These are phyloP conservation scores for Anoplius nigerrimus DNA, from an alignment of 2,888 invertebrate species.

Conservation along the genomic window DNA sequence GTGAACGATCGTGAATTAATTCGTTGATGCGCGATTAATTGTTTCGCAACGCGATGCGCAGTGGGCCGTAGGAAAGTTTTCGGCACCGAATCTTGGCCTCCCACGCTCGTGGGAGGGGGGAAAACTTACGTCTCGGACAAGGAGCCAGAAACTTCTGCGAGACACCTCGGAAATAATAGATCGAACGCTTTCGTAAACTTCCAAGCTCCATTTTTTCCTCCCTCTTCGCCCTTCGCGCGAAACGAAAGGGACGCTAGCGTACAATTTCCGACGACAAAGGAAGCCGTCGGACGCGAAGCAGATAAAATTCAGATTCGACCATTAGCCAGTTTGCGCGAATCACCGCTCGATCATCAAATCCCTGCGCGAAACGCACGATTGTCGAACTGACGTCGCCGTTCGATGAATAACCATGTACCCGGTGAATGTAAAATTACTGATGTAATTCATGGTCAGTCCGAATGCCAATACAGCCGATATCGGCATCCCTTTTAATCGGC, in stretches of 20 bases:
- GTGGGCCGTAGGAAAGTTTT: neutral
- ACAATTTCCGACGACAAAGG: too few relatives aligned
- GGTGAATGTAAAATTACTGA: too few relatives aligned
- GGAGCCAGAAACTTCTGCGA: neutral
- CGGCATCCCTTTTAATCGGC: constrained; percentile 49
- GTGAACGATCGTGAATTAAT: constrained; percentile 40
- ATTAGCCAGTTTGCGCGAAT: too few relatives aligned
- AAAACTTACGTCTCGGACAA: neutral
- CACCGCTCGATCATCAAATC: too few relatives aligned
- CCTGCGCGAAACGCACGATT: too few relatives aligned
- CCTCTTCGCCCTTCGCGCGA: too few relatives aligned
- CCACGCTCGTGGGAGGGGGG: neutral
- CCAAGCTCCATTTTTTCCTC: too few relatives aligned
- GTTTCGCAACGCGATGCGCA: constrained; percentile 13
- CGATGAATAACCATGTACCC: neutral
- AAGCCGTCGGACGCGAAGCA: too few relatives aligned
- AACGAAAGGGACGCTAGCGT: too few relatives aligned
- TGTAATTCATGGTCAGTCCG: neutral
- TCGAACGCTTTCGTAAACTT: too few relatives aligned
- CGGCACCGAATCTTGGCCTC: neutral
- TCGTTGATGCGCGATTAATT: constrained; percentile 33
- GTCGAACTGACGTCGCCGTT: neutral
- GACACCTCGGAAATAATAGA: too few relatives aligned
- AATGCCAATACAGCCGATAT: neutral
- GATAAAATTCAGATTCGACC: too few relatives aligned